Base-by-base conservation (phyloP, 2,797 vertebrate species). In the Rallus crepitans region DNA sequence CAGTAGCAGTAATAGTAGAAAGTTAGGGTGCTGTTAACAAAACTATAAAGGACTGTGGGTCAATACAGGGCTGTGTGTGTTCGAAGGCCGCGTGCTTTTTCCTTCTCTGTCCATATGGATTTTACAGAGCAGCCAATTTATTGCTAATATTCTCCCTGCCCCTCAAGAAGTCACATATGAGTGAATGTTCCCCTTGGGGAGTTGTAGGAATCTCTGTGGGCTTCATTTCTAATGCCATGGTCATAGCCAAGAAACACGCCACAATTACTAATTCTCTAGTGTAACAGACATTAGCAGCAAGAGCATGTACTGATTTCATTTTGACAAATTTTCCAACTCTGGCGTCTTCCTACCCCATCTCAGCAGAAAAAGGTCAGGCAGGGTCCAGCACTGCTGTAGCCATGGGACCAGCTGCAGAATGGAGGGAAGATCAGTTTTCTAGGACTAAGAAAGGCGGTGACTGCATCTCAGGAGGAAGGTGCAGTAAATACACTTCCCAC, bases 141-240 rank as follows among this genome's bases (percentile, higher is more conserved):
- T 31, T 27, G 45, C 42, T 52, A 53, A n/a, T 72, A n/a, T 28
- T 71, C 40, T 66, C 55, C 52, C 37, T 24, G n/a, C 25, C 57
- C 71, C 59, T 82, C 71, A 63, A 42, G 30, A 71, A 66, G 56
- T 76, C 27, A 24, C 21, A 61, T 45, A 64, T 57, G 70, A 89
- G 65, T 50, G 40, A 80, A 37, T 39, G 21, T 61, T 92, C 7
- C n/a, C 80, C 33, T 75, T 45, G 19, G 35, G 61, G 25, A 91
- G 37, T 13, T 47, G 37, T 63, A 50, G 75, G n/a, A 71, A 56
- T 60, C 47, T 82, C 80, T 53, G 33, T 27, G 50, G 57, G 31
- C 42, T 94, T 94, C 5, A n/a, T 86, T 92, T 93, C 56, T 77
- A 82, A 48, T 73, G 59, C 73, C 61, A 89, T 83, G 37, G 70